Base-by-base conservation (phyloP, 2,113 vertebrate genomes). In the Pelvicachromis taeniatus region DNA sequence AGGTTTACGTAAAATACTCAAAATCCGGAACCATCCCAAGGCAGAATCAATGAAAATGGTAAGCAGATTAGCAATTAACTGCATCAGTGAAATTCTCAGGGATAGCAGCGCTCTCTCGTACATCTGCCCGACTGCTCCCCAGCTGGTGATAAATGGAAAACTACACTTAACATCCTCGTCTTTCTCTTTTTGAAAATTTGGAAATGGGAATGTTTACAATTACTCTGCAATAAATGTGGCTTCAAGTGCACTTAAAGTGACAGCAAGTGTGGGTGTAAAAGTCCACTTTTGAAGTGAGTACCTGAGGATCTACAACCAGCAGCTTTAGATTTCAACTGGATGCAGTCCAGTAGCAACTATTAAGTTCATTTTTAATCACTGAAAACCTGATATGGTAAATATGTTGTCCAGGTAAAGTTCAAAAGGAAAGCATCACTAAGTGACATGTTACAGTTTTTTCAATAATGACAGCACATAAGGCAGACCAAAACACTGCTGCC, bases 231-330 rank as follows among this genome's bases (percentile, higher is more conserved):
- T 96, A 93, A 94, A 96, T 93, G 93, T 96, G 92, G 92, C 91
- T 92, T 90, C 93, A 94, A 94, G 93, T 95, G 95, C 95, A 95
- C 96, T 96, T 96, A 94, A 94, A 94, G 93, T 95, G 94, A 96
- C 95, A 95, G 93, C 86, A 92, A 93, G 94, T 90, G 93, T 93
- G 92, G 94, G 95, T 96, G 95, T 95, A 95, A 95, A 92, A 73
- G 92, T 94, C 93, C 91, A 85, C 50, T 77, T 90, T 82, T 45
- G 35, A 23, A 85, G 93, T 55, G 89, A 84, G 82, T 83, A 80
- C 88, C 86, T 79, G 87, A 80, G 35, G 90, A 90, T 75, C 53
- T 81, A 50, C 80, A 73, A 58, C 38, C 78, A 90, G 78, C 84
- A 83, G 80, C 86, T 73, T 58, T 38, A 80, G 85, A 26, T 82